Conservation (phyloP, 2,797 vertebrate genomes). For the Syngnathus rostellatus region DNA sequence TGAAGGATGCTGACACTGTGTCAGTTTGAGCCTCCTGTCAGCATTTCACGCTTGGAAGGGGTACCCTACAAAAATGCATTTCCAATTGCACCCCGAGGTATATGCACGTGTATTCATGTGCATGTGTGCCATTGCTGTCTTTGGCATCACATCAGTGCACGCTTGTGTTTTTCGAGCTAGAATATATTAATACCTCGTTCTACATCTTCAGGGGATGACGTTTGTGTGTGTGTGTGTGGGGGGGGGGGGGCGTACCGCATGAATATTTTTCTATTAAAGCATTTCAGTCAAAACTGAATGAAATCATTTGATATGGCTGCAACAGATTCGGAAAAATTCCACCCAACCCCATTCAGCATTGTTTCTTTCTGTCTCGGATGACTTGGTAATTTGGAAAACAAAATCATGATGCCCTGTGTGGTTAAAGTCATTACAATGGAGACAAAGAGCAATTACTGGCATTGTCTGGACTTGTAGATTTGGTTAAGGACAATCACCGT, state of each 20-base stretch:
- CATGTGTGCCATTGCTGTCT: slow-evolving; percentile 39
- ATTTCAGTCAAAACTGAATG: slow-evolving; percentile 1
- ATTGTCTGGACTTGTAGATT: neutral
- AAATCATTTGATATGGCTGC: neutral
- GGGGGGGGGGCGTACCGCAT: slow-evolving; percentile 22
- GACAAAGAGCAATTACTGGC: too few relatives aligned
- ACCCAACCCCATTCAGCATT: neutral
- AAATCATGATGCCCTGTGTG: neutral
- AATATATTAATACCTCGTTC: slow-evolving; percentile 57
- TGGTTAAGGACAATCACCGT: neutral
- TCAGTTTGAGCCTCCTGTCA: slow-evolving; percentile 44
- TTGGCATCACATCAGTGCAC: slow-evolving; percentile 55
- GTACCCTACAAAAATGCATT: neutral
- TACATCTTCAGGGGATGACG: slow-evolving; percentile 23
- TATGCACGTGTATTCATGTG: neutral
- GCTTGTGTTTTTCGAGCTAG: slow-evolving; percentile 31
- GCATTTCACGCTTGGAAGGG: slow-evolving; percentile 6
- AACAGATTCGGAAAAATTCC: neutral
- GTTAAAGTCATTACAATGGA: neutral
- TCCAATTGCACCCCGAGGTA: neutral
- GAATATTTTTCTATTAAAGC: slow-evolving; percentile 12
- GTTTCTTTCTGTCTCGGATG: neutral
- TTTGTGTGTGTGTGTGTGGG: too few relatives aligned
- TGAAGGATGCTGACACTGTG: slow-evolving; percentile 44
- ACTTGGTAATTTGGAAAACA: neutral